These are phyloP conservation scores for Scaptodrosophila lebanonensis DNA, from an alignment of 1,140 invertebrate species.

Conservation along the genomic window DNA sequence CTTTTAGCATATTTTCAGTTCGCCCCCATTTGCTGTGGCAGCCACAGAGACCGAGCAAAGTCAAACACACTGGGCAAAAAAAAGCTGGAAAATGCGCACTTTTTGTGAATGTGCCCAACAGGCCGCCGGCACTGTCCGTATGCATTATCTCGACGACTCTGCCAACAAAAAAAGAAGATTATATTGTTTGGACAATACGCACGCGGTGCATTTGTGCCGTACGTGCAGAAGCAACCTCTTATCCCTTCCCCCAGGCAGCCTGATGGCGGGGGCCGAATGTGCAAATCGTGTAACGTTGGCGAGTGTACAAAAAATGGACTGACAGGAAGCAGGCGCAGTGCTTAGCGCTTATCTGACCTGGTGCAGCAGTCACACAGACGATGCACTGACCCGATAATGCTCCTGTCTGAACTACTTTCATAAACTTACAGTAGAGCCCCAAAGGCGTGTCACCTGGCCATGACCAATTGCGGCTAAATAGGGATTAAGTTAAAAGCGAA, in stretches of 20 bases:
- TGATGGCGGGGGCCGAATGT: conserved; percentile 31
- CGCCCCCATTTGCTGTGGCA: conserved; percentile 22
- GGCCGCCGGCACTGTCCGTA: too few species aligned
- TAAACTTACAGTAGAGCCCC: too few species aligned
- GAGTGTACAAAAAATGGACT: conserved; percentile 9
- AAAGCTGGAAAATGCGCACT: too few species aligned
- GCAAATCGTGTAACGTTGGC: conserved; percentile 42
- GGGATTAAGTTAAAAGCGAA: too few species aligned
- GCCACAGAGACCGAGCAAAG: conserved; percentile 44
- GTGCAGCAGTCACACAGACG: conserved; percentile 25
- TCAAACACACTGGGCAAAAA: conserved; percentile 24
- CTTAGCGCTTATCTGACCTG: conserved; percentile 58
- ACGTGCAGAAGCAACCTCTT: conserved; percentile 24
- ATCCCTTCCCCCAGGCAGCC: neutral
- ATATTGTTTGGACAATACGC: conserved; percentile 69
- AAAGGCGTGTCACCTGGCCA: too few species aligned
- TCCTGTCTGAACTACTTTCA: too few species aligned
- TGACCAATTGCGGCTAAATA: too few species aligned
- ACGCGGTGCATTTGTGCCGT: conserved; percentile 55
- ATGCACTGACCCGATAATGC: too few species aligned
- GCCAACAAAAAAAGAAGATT: conserved; percentile 50
- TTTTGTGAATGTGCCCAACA: conserved; percentile 4
- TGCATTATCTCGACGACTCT: conserved; percentile 42
- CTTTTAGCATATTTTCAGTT: conserved; percentile 46
- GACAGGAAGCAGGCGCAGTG: conserved; percentile 45